phyloP scores from a whole-genome alignment of 2,113 vertebrate genomes.

The Hirundichthys speculiger region DNA sequence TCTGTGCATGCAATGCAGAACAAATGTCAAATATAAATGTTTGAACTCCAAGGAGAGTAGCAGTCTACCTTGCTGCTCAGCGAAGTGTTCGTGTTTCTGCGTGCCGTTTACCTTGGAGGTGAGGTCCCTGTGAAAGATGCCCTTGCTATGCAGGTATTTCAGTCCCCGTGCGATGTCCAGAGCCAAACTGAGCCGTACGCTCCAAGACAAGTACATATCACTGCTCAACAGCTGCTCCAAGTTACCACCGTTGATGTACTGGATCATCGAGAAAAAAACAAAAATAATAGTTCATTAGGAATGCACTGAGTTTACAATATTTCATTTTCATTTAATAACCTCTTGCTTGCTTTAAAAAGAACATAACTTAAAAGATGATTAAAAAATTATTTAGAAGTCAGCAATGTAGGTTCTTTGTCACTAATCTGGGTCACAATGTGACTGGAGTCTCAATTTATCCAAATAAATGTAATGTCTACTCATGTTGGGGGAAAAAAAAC shows the following conservation, averaged over 20 bases:
- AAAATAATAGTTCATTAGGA: not conserved
- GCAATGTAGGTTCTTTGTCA: no score
- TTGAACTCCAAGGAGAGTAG: no score
- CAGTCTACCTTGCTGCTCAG: not conserved
- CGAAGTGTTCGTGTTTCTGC: not conserved
- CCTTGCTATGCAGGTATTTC: conserved; percentile 94
- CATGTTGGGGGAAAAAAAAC: no score
- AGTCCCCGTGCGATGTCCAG: conserved; percentile 91
- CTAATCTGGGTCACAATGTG: no score
- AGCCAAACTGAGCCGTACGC: conserved; percentile 84
- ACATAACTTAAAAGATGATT: no score
- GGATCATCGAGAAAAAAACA: not conserved
- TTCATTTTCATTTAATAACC: no score
- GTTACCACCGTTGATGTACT: conserved; percentile 98
- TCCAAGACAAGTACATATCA: conserved; percentile 87
- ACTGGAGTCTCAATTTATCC: no score
- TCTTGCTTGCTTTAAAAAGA: no score
- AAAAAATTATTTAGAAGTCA: no score
- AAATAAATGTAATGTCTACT: no score
- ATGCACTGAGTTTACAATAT: not conserved
- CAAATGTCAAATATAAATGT: no score
- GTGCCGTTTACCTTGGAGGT: conserved; percentile 88
- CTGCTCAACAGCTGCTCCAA: conserved; percentile 96
- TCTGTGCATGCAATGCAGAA: no score
- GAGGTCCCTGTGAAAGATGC: conserved; percentile 93